Evolutionary conservation across 2,888 invertebrate genomes (phyloP), one percentile per base, ranked within the genome.

Genomic region (Pteria penguin): DNA sequence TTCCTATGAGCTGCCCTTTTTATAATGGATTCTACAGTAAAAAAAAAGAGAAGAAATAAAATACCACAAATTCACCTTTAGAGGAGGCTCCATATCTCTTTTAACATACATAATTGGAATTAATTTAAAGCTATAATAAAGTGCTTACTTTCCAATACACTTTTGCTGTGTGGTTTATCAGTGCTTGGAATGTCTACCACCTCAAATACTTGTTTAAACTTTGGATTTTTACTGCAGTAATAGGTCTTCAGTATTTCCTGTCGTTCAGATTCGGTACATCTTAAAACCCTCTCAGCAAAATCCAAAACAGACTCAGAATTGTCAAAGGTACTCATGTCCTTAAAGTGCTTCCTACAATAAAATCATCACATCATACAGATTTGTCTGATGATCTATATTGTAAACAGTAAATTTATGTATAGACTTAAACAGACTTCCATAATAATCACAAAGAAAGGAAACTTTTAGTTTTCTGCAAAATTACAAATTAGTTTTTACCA

Each of bases 311-410:
- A 70, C 4, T 70, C 75, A 18, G 65, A 54, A 5, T 75, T 65
- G 27, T 73, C 68, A 57, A 62, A 69, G 22, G 72, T 68, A 2
- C 71, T 71, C 70, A 89, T 74, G 33, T 82, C 78, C 32, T 82
- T 75, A 79, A 88, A 81, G 18, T 87, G 86, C 52, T 86, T 82
- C 54, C 89, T 89, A 71, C 26, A 71, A 78, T 14, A 45, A 31
- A 63, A 61, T 8, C 4, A 31, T 4, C 4, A 45, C 8, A 45
- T 45, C 45, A 45, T 8, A 45, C 14, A 45, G 8, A 45, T 45
- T 45, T 45, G 8, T n/a, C n/a, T n/a, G n/a, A n/a, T n/a, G n/a
- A n/a, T n/a, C n/a, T n/a, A n/a, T n/a, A n/a, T n/a, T n/a, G n/a
- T n/a, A n/a, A n/a, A n/a, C n/a, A n/a, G n/a, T n/a, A n/a, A n/a